phyloP scores from a whole-genome alignment of 2,113 vertebrate genomes.

The Pterocles burchelli region DNA sequence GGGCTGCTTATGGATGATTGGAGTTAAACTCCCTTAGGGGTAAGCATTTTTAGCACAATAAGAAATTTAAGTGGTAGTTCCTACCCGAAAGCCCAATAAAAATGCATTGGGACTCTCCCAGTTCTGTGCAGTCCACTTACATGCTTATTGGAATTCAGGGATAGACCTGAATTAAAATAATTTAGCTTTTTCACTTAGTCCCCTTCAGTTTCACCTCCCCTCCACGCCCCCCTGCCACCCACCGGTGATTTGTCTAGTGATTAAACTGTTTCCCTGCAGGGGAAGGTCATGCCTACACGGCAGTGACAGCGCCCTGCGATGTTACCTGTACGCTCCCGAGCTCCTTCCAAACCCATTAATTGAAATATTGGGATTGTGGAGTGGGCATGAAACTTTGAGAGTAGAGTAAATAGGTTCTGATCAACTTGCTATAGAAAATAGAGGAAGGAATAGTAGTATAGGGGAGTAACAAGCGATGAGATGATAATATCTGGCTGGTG shows the following conservation, averaged over 20 bases:
- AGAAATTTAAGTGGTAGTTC: not conserved
- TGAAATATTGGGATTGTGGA: not conserved
- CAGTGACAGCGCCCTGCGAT: not conserved
- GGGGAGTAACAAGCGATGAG: not conserved
- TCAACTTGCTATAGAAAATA: not conserved
- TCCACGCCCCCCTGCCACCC: not conserved
- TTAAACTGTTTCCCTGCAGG: not conserved
- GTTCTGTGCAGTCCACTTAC: not conserved
- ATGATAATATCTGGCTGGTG: not conserved
- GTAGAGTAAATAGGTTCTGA: not conserved
- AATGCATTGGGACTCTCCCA: not conserved
- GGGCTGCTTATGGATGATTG: not conserved
- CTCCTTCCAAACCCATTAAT: not conserved
- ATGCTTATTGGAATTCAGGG: not conserved
- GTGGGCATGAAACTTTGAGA: not conserved
- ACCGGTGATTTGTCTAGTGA: not conserved
- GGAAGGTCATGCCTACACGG: not conserved
- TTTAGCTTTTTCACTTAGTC: not conserved
- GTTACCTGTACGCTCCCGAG: not conserved
- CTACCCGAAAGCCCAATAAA: rapidly evolving
- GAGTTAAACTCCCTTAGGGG: not conserved
- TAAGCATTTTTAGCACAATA: not conserved
- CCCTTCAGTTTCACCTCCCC: not conserved
- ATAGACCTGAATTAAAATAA: not conserved
- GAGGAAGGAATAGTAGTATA: too few species aligned